These are phyloP conservation scores for Sorex fumeus DNA, from an alignment of 2,113 vertebrate genomes.

Conservation along the genomic window DNA sequence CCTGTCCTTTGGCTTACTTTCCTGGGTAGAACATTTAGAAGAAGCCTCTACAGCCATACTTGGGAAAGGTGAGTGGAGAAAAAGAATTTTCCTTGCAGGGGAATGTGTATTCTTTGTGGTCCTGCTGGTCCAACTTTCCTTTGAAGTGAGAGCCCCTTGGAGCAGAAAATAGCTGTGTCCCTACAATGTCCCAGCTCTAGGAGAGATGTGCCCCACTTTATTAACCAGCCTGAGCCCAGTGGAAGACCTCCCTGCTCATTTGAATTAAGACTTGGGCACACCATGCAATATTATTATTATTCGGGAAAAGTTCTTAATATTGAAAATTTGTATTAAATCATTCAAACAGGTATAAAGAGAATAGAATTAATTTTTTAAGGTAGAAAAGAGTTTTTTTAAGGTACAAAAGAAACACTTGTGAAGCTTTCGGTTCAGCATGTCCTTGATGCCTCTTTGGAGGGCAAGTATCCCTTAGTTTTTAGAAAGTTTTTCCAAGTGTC, in stretches of 20 bases:
- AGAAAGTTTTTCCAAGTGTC: conserved; percentile 1
- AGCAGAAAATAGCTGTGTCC: neutral
- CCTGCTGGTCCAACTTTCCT: neutral
- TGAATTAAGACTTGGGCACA: neutral
- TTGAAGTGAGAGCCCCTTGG: neutral
- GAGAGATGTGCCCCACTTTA: neutral
- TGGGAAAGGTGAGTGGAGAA: neutral
- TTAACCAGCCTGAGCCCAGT: neutral
- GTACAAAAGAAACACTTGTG: no score
- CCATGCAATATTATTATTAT: no score
- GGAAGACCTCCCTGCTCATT: fast-evolving
- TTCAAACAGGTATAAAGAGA: neutral
- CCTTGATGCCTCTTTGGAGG: no score
- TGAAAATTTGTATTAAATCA: neutral
- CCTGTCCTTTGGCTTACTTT: neutral
- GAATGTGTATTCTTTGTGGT: neutral
- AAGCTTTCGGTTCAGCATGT: no score
- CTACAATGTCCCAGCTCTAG: neutral
- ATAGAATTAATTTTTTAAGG: neutral
- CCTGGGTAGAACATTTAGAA: neutral
- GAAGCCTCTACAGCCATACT: neutral
- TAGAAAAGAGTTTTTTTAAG: no score
- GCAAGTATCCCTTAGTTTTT: neutral
- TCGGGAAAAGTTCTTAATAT: neutral
- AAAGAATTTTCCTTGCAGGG: neutral